Evolutionary conservation across 2,113 vertebrate species (phyloP).

Genomic region (Forbesichthys agassizii): DNA sequence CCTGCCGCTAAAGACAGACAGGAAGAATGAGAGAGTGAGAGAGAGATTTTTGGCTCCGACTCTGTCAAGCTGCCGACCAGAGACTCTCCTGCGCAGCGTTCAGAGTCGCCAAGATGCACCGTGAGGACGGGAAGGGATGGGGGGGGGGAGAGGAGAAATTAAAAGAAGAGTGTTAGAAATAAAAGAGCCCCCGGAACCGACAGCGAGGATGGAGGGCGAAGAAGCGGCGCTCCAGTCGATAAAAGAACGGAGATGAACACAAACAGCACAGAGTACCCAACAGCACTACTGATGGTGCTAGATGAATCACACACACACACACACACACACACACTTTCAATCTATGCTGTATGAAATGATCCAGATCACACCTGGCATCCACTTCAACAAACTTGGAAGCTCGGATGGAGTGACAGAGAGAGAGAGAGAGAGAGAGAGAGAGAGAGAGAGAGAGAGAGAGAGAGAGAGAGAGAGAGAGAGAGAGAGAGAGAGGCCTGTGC

Average conservation of each 20-base stretch:
- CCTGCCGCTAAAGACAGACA: slow-evolving; percentile 39
- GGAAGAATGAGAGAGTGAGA: slow-evolving; percentile 1
- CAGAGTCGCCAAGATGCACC: slow-evolving; percentile 20
- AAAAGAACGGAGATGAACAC: slow-evolving; percentile 14
- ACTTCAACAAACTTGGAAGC: neutral
- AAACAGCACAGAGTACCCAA: neutral
- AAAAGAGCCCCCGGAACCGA: neutral
- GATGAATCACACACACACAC: neutral
- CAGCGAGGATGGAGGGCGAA: neutral
- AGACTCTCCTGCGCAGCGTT: slow-evolving; percentile 16
- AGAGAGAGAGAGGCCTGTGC: slow-evolving; percentile 14
- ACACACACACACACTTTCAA: neutral
- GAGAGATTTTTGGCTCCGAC: slow-evolving; percentile 24
- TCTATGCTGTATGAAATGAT: no score
- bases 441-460: slow-evolving; percentile 3
- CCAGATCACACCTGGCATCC: no score
- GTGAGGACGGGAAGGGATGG: slow-evolving; percentile 30
- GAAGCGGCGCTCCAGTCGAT: slow-evolving; percentile 15
- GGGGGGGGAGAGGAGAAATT: neutral
- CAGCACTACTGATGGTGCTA: no score
- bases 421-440: neutral
- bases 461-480: slow-evolving; percentile 12
- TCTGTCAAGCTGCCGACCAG: slow-evolving; percentile 14
- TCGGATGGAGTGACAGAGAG: neutral
- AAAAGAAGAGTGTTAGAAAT: neutral